Base-by-base conservation (phyloP, 2,113 vertebrate genomes). In the Octodon degus region DNA sequence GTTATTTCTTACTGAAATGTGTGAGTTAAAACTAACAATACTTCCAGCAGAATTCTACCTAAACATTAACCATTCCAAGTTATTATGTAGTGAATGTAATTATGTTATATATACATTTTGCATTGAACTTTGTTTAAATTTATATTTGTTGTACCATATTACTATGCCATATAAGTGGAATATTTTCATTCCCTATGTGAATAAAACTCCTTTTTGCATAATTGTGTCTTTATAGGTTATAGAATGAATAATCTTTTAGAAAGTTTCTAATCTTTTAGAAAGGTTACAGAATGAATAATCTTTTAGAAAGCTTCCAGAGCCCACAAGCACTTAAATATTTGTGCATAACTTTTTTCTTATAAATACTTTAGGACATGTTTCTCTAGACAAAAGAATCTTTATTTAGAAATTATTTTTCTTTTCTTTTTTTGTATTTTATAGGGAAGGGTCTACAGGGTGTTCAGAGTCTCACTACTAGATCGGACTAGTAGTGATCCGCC, bases 341-440 rank as follows among this genome's bases (percentile, higher is more conserved):
- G 53, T 86, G n/a, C 43, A 53, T 95, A 85, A 96, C 43, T 4
- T 89, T 97, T 93, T 76, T 95, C 37, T 77, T 25, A 88, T 96
- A 55, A 63, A 62, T 86, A 62, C 37, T 89, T 91, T 68, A 91
- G 43, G 7, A 90, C 86, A 34, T 93, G 91, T 95, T 94, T 47
- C 19, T 22, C 76, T 93, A 95, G 92, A 93, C 77, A 93, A 90
- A 96, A 24, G 8, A 83, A 32, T 93, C 79, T 96, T 76, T 92
- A 62, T 60, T 96, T 43, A 43, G 43, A 43, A 43, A 43, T 43
- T 43, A 43, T 43, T 43, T 43, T 43, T 43, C 43, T 43, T 43
- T 43, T 43, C 43, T 43, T 12, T 50, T 11, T 50, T 50, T 50
- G 8, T 50, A 12, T 50, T 10, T 50, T 50, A 10, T 50, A 50